Evolutionary conservation across 2,888 invertebrate genomes (phyloP), one percentile per base, ranked within the genome.

Genomic region (Patella depressa): DNA sequence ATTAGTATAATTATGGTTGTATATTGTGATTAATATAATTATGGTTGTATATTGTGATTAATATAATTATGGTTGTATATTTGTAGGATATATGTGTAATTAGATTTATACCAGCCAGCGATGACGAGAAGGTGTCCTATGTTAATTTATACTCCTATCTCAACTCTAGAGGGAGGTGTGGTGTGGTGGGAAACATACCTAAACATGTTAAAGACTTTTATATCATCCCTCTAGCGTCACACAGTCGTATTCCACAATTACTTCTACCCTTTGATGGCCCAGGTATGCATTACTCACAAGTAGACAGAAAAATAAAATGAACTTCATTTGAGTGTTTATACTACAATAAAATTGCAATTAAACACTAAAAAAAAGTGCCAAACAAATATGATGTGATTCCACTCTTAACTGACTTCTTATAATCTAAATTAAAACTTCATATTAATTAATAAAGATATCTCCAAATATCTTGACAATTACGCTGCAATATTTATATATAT

Each of bases 201-300:
- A 95, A 95, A 82, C 94, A 95, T 79, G 95, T 98, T 75, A 98
- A 98, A 91, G 98, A 98, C 91, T 96, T 98, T 91, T 98, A 98
- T 91, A 95, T 98, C 81, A 94, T 97, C 87, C 98, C 98, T 0
- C 92, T 98, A 81, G 94, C 96, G 0, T 94, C 95, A 3, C 80
- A 94, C 94, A 88, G 94, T 94, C 85, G 93, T 94, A 73, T 94
- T 95, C 88, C 97, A 95, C 3, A 92, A 17, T 88, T 89, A 9
- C 84, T 93, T 3, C 82, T 89, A 57, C 92, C 92, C 1, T 92
- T 92, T 85, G 94, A 94, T 82, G 95, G 95, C 14, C 95, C 95
- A 29, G 96, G 96, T 92, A 85, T 73, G 55, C 11, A 24, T n/a
- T 45, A 45, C 7, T 45, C 45, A 45, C 45, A 45, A 45, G 45